Evolutionary conservation across 2,797 vertebrate genomes (phyloP), one percentile per base, ranked within the genome.

Genomic region (Lithobates pipiens): DNA sequence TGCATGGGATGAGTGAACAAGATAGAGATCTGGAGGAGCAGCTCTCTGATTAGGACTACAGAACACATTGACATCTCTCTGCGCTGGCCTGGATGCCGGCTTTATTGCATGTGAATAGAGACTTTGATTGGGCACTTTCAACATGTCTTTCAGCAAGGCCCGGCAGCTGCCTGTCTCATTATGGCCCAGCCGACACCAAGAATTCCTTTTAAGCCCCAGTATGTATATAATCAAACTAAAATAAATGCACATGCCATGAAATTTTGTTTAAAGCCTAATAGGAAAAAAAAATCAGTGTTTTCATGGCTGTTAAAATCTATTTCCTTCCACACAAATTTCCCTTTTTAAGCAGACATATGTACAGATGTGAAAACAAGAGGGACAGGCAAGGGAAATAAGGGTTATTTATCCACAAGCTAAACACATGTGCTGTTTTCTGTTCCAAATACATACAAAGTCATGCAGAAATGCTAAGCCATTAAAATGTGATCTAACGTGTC

Each of bases 141-240:
- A 78, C 50, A 87, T 27, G 70, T 86, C 84, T 88, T 86, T 88
- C 63, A 89, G 54, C 0, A 2, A 87, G 42, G 15, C 69, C 81
- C 85, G 80, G 50, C 29, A 90, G 85, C 27, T 81, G 75, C 61
- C 0, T 0, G 1, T 50, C 77, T 89, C 73, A 70, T n/a, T 44
- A 88, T 5, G 72, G 44, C 80, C 69, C 83, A 77, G 89, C 68
- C 39, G 76, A 85, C 3, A 85, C 10, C 7, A 85, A 42, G 25
- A 88, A 15, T 73, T 77, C 84, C 77, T 86, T 81, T 69, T 89
- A 86, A 88, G 54, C 54, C 57, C 81, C 85, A 36, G 2, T 34
- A 88, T 84, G 85, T 13, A 88, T 78, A 87, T 10, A 88, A 80
- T 32, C 39, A 57, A 73, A 85, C 25, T 63, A 70, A 90, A 89